Evolutionary conservation across 2,797 vertebrate genomes (phyloP).

Genomic region (Acanthis flammea): DNA sequence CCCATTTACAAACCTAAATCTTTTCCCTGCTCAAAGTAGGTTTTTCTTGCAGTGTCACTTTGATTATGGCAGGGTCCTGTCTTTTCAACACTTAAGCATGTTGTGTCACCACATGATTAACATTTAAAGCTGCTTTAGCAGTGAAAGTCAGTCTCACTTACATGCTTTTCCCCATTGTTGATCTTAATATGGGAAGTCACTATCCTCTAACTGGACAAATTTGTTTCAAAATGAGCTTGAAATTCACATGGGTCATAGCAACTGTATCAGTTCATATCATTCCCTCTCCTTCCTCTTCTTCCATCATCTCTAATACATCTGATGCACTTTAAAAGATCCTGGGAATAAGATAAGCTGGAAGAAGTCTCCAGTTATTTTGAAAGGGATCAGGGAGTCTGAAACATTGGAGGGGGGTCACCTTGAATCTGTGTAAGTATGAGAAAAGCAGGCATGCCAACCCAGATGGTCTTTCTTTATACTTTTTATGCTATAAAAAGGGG

Average conservation of each 20-base stretch:
- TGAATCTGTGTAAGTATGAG: not conserved
- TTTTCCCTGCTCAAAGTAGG: not conserved
- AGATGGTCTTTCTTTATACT: not conserved
- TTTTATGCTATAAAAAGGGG: not conserved
- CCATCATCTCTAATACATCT: not conserved
- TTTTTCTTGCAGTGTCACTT: constrained; percentile 2
- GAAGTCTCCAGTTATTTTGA: not conserved
- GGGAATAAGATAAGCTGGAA: not conserved
- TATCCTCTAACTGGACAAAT: constrained; percentile 11
- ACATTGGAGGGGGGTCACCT: not conserved
- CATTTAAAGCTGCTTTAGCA: constrained; percentile 5
- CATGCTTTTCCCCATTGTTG: not conserved
- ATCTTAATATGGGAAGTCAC: constrained; percentile 14
- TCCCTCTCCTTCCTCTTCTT: not conserved
- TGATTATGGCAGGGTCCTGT: not conserved
- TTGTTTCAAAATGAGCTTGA: constrained; percentile 5
- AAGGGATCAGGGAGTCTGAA: not conserved
- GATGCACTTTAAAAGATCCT: not conserved
- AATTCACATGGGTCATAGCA: not conserved
- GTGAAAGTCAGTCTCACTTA: not conserved
- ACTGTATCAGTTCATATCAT: not conserved
- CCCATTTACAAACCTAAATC: not conserved
- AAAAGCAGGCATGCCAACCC: not conserved
- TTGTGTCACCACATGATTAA: constrained; percentile 7
- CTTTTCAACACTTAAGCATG: constrained; percentile 15